A percentile compares a stretch with the other conserved stretches of the same genome.
phyloP scores from a whole-genome alignment of 1,140 invertebrate species.

The Papilio machaon region DNA sequence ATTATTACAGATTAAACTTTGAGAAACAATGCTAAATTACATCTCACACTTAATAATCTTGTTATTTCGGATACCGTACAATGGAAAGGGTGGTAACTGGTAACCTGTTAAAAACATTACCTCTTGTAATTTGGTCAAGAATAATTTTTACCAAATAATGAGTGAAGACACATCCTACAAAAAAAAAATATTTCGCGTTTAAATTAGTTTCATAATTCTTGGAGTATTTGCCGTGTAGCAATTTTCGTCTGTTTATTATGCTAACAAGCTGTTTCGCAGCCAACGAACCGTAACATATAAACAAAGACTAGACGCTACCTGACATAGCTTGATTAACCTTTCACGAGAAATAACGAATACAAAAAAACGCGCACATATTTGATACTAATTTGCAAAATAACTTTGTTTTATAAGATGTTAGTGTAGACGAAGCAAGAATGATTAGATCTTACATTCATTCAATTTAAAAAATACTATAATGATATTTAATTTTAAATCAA shows the following conservation, averaged over 20 bases:
- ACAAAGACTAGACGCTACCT: constrained; percentile 18
- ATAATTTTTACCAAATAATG: too few species aligned
- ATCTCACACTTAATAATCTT: too few species aligned
- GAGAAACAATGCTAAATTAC: too few species aligned
- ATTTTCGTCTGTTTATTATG: constrained; percentile 7
- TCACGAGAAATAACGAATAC: background rate
- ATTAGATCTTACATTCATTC: background rate
- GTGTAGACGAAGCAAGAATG: background rate
- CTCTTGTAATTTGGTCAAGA: too few species aligned
- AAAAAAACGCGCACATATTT: background rate
- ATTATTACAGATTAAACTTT: too few species aligned
- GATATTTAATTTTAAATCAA: too few species aligned
- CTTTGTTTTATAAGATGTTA: background rate
- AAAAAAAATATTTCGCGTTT: background rate
- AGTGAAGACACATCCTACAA: too few species aligned
- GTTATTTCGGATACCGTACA: too few species aligned
- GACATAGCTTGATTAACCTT: background rate
- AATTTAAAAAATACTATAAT: too few species aligned
- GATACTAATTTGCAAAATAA: background rate
- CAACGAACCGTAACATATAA: constrained; percentile 11
- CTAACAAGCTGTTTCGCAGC: background rate
- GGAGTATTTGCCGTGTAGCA: background rate
- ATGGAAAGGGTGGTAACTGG: too few species aligned
- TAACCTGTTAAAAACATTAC: too few species aligned
- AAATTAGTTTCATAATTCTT: background rate